A percentile compares a stretch with the other conserved stretches of the same genome.
Conservation (phyloP, 2,888 invertebrate genomes). For the Nineta flava region DNA sequence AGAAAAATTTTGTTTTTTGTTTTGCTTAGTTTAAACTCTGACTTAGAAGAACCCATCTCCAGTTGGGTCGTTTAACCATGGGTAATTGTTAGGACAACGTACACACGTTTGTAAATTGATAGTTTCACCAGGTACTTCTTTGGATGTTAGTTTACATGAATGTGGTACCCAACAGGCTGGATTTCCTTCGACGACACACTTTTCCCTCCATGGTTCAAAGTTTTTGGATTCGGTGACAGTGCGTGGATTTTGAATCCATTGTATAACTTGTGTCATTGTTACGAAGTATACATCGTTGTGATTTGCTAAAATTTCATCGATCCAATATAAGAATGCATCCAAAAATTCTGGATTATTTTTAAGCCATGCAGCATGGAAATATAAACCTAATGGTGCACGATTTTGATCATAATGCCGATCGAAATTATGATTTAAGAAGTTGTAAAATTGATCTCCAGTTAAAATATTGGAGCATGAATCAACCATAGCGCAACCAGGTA, state of each 20-base stretch:
- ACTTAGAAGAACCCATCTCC: conserved; percentile 80
- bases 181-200: conserved; percentile 72
- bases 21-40: conserved; percentile 16
- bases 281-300: conserved; percentile 89
- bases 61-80: conserved; percentile 86
- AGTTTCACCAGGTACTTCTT: conserved; percentile 88
- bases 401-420: conserved; percentile 84
- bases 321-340: conserved; percentile 86
- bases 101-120: conserved; percentile 86
- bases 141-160: conserved; percentile 79
- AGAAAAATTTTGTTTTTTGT: too few relatives aligned
- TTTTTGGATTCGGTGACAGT: conserved; percentile 72
- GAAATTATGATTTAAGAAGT: conserved; percentile 86
- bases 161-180: conserved; percentile 80
- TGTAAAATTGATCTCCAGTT: conserved; percentile 85
- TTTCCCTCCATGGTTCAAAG: conserved; percentile 90
- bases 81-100: conserved; percentile 86
- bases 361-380: conserved; percentile 89
- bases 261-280: conserved; percentile 91
- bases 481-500: conserved; percentile 87
- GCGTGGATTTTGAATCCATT: conserved; percentile 88
- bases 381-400: conserved; percentile 74
- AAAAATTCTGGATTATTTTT: conserved; percentile 85
- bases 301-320: conserved; percentile 70
- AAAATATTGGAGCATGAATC: conserved; percentile 89